Conservation (phyloP, 2,797 vertebrate species). For the Petrocephalus sullivani region DNA sequence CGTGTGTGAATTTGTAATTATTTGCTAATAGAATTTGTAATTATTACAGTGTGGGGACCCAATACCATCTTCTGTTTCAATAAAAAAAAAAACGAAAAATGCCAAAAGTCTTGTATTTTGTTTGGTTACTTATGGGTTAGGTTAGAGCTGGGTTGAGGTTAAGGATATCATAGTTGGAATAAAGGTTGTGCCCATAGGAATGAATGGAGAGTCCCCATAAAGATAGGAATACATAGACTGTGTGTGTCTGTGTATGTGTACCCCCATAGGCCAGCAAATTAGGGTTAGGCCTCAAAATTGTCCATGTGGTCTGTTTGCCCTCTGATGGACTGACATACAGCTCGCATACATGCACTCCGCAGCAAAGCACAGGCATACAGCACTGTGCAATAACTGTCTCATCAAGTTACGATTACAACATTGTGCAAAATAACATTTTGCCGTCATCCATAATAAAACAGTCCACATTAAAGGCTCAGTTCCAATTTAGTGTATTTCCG, state of each 20-base stretch:
- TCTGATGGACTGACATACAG: background rate
- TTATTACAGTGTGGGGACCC: background rate
- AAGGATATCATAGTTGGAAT: background rate
- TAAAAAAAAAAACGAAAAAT: background rate
- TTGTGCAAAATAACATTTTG: background rate
- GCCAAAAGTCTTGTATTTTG: background rate
- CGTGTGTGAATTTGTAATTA: background rate
- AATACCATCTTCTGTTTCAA: no score
- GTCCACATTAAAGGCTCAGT: background rate
- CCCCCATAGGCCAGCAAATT: background rate
- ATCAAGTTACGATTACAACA: background rate
- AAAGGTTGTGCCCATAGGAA: background rate
- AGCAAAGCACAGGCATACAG: background rate
- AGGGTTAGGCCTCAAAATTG: background rate
- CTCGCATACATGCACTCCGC: background rate
- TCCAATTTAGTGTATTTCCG: background rate
- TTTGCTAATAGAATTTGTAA: no score
- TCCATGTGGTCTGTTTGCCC: background rate
- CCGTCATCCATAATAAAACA: background rate
- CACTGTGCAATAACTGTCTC: background rate
- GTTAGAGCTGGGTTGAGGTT: background rate
- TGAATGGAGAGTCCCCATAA: background rate
- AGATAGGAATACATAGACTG: background rate
- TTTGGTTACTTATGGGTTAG: background rate
- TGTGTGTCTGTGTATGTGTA: background rate